Evolutionary conservation across 64 coral and sea anemone species (phyloP).

Genomic region (Platygyra sinensis): DNA sequence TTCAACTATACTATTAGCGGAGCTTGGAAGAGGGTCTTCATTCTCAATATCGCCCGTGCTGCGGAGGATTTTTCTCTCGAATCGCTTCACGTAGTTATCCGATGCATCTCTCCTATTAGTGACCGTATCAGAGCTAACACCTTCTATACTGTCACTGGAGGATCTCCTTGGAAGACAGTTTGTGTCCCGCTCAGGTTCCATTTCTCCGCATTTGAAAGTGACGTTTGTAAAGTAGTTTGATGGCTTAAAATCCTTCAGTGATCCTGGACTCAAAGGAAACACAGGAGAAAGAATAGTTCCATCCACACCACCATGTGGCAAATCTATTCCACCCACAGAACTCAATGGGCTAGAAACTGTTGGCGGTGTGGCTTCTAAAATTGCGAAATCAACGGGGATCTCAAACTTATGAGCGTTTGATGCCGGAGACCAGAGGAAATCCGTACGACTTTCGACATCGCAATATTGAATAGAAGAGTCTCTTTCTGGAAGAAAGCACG

Average conservation of each 20-base stretch:
- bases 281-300: neutral
- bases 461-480: neutral
- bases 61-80: slow-evolving; percentile 32
- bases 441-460: neutral
- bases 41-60: slow-evolving; percentile 9
- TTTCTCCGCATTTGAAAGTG: slow-evolving; percentile 52
- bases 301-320: neutral
- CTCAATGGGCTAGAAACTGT: neutral
- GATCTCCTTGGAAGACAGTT: neutral
- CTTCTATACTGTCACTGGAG: neutral
- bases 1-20: neutral
- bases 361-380: neutral
- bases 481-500: slow-evolving; percentile 5
- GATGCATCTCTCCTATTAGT: neutral
- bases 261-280: neutral
- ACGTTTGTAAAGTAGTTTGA: slow-evolving; percentile 45
- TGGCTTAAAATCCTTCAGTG: slow-evolving; percentile 51
- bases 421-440: neutral
- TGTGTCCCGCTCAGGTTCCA: slow-evolving; percentile 67
- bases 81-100: neutral
- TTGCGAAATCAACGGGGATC: slow-evolving; percentile 25
- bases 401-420: slow-evolving; percentile 35
- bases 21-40: neutral
- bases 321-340: neutral
- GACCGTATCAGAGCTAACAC: neutral